Base-by-base conservation (phyloP, 1,140 invertebrate genomes). In the Ostrea denselamellosa region DNA sequence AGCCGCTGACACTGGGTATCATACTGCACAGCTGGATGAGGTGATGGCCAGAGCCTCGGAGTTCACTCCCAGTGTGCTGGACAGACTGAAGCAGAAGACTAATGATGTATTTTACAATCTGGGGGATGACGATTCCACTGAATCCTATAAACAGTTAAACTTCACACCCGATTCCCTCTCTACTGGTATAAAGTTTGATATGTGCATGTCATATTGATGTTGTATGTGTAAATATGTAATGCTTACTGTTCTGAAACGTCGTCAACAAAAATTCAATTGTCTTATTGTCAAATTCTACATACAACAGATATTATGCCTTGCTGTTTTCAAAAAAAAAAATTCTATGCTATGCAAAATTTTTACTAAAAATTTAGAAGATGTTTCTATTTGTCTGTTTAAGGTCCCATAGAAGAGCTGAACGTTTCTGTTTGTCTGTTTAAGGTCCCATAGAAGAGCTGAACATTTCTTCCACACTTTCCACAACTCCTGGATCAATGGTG, bases 41-140 rank as follows among this genome's bases (percentile, higher is more conserved):
- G 86, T 86, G 25, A 77, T 89, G 53, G 44, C 65, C 2, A 82
- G 56, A 14, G 88, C 88, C 5, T 56, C 85, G 22, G 88, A 89
- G 54, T 85, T 89, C 68, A 54, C 85, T 44, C 86, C 86, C 0
- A 83, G 84, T 2, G 22, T 89, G 3, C 58, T 89, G 68, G 86
- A 87, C 8, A 85, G 77, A 9, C 83, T 89, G 10, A 87, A 87
- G n/a, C 53, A 83, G 68, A 86, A 87, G 77, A 89, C 88, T 28
- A 89, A 89, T 85, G 86, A 89, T 71, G 83, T 89, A 54, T 89
- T 89, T 86, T 65, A 86, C n/a, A 86, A 56, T 83, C 82, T 87
- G 53, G 52, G 77, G 62, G 85, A 86, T 14, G 85, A 86, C 9
- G 53, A 77, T 28, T 86, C 62, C 0, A 22, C n/a, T 14, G 85